Conservation (phyloP, 2,113 vertebrate species). For the Seriola dumerili region DNA sequence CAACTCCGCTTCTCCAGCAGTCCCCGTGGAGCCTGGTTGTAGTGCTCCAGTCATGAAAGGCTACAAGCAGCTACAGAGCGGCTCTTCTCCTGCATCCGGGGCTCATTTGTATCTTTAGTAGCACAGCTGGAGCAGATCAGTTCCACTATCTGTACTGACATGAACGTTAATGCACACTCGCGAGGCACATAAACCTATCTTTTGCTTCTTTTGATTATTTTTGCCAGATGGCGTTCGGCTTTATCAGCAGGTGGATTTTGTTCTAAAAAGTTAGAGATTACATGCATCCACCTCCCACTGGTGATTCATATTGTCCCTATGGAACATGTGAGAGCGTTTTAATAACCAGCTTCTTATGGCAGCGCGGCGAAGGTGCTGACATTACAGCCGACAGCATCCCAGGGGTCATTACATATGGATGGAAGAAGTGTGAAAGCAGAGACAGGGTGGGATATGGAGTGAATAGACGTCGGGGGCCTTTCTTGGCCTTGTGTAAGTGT, state of each 20-base stretch:
- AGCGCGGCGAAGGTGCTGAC: slow-evolving; percentile 4
- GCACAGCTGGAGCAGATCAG: slow-evolving; percentile 24
- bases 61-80: slow-evolving; percentile 38
- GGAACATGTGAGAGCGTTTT: slow-evolving; percentile 54
- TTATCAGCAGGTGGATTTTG: slow-evolving; percentile 23
- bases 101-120: slow-evolving; percentile 35
- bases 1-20: slow-evolving; percentile 24
- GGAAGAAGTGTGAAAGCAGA: slow-evolving; percentile 59
- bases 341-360: slow-evolving; percentile 30
- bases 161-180: neutral
- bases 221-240: neutral
- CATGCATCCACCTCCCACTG: slow-evolving; percentile 4
- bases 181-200: slow-evolving; percentile 16
- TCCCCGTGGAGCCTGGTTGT: slow-evolving; percentile 52
- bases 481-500: slow-evolving; percentile 39
- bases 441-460: slow-evolving; percentile 14
- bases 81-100: slow-evolving; percentile 33
- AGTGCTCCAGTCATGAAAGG: slow-evolving; percentile 53
- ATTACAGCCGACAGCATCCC: slow-evolving; percentile 43
- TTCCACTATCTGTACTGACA: neutral
- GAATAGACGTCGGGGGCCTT: slow-evolving; percentile 47
- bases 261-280: neutral
- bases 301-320: slow-evolving; percentile 37
- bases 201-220: slow-evolving; percentile 3
- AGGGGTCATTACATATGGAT: slow-evolving; percentile 58